These are phyloP conservation scores for Pyralis farinalis DNA, from an alignment of 2,888 invertebrate genomes.

Conservation along the genomic window DNA sequence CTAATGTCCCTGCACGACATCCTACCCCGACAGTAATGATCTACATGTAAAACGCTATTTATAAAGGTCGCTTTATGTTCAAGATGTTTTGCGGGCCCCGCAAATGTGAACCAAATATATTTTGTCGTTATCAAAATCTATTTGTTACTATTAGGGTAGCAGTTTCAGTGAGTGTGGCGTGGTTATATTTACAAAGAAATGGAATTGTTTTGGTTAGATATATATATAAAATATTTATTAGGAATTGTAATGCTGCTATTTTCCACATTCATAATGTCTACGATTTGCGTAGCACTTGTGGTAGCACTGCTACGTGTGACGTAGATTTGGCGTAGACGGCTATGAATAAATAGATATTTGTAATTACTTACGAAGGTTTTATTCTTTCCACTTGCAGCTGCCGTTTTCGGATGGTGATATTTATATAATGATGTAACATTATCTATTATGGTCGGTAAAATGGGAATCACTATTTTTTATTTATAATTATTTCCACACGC, in stretches of 20 bases:
- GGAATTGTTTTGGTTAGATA: too few species aligned
- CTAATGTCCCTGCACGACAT: conserved; percentile 51
- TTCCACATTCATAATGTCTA: background rate
- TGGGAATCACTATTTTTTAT: too few species aligned
- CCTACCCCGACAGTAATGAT: conserved; percentile 25
- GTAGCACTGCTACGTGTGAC: background rate
- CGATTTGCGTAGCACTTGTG: background rate
- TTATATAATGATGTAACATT: too few species aligned
- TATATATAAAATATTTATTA: too few species aligned
- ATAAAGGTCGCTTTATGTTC: conserved; percentile 18
- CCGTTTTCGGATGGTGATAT: too few species aligned
- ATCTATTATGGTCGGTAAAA: too few species aligned
- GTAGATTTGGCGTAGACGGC: too few species aligned
- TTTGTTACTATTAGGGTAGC: background rate
- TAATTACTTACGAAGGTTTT: too few species aligned
- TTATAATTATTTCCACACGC: too few species aligned
- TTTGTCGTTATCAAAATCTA: conserved; percentile 6
- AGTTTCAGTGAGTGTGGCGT: background rate
- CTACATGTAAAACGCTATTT: conserved; percentile 21
- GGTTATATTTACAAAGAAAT: too few species aligned
- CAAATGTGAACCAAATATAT: conserved; percentile 3
- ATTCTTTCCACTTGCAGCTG: too few species aligned
- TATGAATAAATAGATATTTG: too few species aligned
- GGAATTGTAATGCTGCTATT: background rate
- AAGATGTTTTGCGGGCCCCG: conserved; percentile 15